Conservation (phyloP, 2,888 invertebrate species). For the Aethes cnicana region DNA sequence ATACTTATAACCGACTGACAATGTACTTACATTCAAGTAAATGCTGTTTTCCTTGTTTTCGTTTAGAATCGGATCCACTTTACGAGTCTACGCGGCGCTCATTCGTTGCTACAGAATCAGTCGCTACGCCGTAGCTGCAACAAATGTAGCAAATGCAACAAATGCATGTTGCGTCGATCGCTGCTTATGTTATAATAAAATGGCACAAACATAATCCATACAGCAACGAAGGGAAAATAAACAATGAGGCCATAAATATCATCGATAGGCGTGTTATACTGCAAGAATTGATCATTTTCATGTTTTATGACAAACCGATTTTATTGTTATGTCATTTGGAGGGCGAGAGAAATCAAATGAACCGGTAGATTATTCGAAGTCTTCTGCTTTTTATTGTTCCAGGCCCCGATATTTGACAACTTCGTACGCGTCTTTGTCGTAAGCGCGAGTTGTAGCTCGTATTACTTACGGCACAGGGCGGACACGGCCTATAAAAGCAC, state of each 20-base stretch:
- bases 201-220: too few species aligned
- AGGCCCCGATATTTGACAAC: conserved; percentile 13
- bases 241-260: conserved; percentile 21
- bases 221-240: conserved; percentile 9
- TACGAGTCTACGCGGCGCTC: conserved; percentile 1
- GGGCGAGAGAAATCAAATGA: neutral
- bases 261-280: conserved; percentile 6
- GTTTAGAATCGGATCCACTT: conserved; percentile 3
- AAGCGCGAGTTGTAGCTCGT: conserved; percentile 4
- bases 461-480: conserved; percentile 2
- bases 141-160: too few species aligned
- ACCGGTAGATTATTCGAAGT: neutral
- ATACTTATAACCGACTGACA: neutral
- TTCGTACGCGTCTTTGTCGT: conserved; percentile 4
- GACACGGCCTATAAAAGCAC: too few species aligned
- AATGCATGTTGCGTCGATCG: too few species aligned
- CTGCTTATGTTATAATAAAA: too few species aligned
- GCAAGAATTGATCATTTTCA: conserved; percentile 20
- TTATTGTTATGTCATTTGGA: conserved; percentile 12
- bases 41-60: conserved; percentile 1
- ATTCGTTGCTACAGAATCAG: conserved; percentile 7
- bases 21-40: conserved; percentile 1
- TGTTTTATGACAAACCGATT: conserved; percentile 21
- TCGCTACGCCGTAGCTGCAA: conserved; percentile 7
- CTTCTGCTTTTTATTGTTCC: conserved; percentile 9